Percentiles rank a stretch among this genome's conserved stretches.
These are phyloP conservation scores for Callionymus lyra DNA, from an alignment of 2,113 vertebrate species.

Conservation along the genomic window DNA sequence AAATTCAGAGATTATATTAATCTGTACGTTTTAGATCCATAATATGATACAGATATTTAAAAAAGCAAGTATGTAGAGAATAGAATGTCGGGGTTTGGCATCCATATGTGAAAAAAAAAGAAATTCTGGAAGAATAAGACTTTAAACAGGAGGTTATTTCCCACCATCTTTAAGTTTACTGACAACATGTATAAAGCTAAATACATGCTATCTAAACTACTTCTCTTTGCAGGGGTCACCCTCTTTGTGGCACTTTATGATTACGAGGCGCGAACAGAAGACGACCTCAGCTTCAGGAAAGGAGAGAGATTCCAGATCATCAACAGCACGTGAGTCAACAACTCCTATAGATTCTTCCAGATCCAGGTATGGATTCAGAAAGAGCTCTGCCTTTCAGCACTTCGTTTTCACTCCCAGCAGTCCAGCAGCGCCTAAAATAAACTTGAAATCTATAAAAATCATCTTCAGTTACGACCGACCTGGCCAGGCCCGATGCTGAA, in stretches of 20 bases:
- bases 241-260: conserved; percentile 96
- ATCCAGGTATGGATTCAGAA: background rate
- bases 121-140: too few relatives aligned
- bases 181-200: too few relatives aligned
- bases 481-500: background rate
- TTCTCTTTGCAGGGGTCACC: conserved; percentile 79
- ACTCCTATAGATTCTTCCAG: too few relatives aligned
- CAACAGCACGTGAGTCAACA: conserved; percentile 90
- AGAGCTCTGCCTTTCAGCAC: conserved; percentile 1
- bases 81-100: too few relatives aligned
- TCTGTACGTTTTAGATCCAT: too few relatives aligned
- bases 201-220: too few relatives aligned
- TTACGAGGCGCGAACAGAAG: conserved; percentile 93
- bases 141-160: too few relatives aligned
- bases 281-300: conserved; percentile 96
- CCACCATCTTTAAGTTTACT: too few relatives aligned
- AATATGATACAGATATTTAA: too few relatives aligned
- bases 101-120: too few relatives aligned
- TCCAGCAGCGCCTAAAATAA: conserved; percentile 2
- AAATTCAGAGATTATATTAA: too few relatives aligned
- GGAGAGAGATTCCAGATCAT: conserved; percentile 96
- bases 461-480: background rate
- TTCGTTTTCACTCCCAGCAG: conserved; percentile 7
- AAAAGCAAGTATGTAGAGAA: too few relatives aligned
- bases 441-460: conserved; percentile 3